These are phyloP conservation scores for Liparis tanakae DNA, from an alignment of 2,797 vertebrate genomes.

Conservation along the genomic window DNA sequence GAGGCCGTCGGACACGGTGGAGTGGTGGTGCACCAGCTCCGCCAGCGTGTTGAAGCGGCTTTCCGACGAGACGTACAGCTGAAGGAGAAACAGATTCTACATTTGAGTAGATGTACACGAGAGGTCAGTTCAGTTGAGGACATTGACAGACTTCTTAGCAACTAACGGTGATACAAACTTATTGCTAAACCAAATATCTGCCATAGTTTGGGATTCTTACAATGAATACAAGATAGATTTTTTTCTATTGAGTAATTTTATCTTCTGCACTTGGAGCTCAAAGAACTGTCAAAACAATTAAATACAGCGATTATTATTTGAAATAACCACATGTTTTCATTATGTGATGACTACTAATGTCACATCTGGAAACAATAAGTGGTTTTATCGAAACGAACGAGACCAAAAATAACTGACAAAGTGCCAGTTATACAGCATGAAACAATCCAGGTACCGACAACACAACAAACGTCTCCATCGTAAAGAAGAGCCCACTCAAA, in stretches of 20 bases:
- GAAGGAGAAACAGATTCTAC: slow-evolving; percentile 35
- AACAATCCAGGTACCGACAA: background rate
- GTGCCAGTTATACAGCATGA: background rate
- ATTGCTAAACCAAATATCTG: background rate
- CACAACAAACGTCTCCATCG: slow-evolving; percentile 12
- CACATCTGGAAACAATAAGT: background rate
- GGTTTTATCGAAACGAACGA: background rate
- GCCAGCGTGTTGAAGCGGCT: slow-evolving; percentile 97
- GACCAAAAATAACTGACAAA: background rate
- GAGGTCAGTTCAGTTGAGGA: slow-evolving; percentile 13
- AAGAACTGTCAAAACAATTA: background rate
- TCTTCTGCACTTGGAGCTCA: background rate
- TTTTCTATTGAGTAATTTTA: background rate
- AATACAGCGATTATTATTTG: background rate
- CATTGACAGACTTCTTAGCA: background rate
- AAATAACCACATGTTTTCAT: slow-evolving; percentile 14
- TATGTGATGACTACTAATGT: slow-evolving; percentile 3
- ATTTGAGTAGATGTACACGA: slow-evolving; percentile 25
- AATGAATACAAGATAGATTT: background rate
- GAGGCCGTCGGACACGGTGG: slow-evolving; percentile 94
- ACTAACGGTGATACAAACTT: background rate
- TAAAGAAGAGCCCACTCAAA: slow-evolving; percentile 28
- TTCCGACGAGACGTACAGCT: slow-evolving; percentile 98
- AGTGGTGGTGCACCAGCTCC: slow-evolving; percentile 97
- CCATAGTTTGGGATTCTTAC: background rate